Conservation (phyloP, 2,888 invertebrate species). For the Sisyra terminalis region DNA sequence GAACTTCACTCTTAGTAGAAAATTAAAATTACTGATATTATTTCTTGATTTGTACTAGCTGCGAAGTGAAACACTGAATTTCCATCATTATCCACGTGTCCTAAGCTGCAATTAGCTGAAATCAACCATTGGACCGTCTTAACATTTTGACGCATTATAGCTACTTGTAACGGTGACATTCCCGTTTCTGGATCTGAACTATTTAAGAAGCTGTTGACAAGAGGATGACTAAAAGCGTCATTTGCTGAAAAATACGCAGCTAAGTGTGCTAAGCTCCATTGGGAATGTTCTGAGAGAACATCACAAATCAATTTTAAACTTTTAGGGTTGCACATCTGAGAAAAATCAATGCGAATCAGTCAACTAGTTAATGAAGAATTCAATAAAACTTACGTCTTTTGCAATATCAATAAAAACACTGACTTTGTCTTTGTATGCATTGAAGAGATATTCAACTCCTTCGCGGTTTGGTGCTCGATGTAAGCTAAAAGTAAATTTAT, state of each 20-base stretch:
- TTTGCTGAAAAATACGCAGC: conserved; percentile 60
- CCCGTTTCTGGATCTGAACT: conserved; percentile 50
- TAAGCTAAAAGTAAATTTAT: conserved; percentile 42
- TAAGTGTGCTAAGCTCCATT: conserved; percentile 77
- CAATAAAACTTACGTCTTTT: conserved; percentile 43
- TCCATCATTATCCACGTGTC: conserved; percentile 54
- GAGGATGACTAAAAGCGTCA: conserved; percentile 52
- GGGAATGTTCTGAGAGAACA: conserved; percentile 51
- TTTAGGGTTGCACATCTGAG: conserved; percentile 44
- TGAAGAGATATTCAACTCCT: conserved; percentile 53
- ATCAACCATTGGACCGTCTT: conserved; percentile 49
- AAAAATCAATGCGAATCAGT: conserved; percentile 8
- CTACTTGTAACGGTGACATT: conserved; percentile 76
- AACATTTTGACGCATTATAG: conserved; percentile 53
- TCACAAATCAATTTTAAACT: conserved; percentile 70
- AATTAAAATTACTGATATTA: conserved; percentile 57
- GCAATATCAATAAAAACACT: conserved; percentile 55
- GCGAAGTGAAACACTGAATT: conserved; percentile 84
- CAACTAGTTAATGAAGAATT: background rate
- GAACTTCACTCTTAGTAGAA: too few relatives aligned
- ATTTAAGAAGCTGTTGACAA: conserved; percentile 51
- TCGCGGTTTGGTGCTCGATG: conserved; percentile 47
- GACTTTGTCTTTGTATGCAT: conserved; percentile 53
- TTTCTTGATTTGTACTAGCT: conserved; percentile 66
- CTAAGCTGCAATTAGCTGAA: conserved; percentile 43